Evolutionary conservation across 2,888 invertebrate genomes (phyloP).

Genomic region (Luffia ferchaultella): DNA sequence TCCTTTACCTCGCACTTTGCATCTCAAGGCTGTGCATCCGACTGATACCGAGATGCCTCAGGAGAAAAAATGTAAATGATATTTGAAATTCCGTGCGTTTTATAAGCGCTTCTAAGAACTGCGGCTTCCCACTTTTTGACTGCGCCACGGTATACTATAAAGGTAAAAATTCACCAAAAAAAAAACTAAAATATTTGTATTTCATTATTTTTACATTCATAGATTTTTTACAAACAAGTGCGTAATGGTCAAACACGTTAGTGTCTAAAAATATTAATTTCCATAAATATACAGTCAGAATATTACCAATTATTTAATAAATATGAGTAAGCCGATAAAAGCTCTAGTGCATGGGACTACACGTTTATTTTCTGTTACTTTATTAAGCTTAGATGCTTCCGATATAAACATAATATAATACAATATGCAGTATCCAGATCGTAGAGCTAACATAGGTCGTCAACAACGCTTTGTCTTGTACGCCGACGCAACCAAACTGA

Average conservation of each 20-base stretch:
- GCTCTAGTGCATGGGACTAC: too few species aligned
- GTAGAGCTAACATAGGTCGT: conserved; percentile 29
- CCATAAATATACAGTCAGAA: too few species aligned
- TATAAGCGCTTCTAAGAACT: conserved; percentile 27
- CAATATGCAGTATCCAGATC: not conserved
- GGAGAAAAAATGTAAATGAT: conserved; percentile 57
- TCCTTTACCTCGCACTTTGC: conserved; percentile 56
- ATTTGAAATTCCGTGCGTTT: conserved; percentile 62
- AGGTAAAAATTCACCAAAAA: too few species aligned
- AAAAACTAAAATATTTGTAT: too few species aligned
- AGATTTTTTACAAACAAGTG: too few species aligned
- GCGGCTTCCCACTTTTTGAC: not conserved
- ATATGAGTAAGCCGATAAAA: too few species aligned
- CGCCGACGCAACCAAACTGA: conserved; percentile 50
- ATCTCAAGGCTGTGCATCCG: conserved; percentile 62
- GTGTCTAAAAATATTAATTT: too few species aligned
- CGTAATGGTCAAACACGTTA: too few species aligned
- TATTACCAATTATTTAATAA: too few species aligned
- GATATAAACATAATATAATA: not conserved
- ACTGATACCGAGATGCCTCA: conserved; percentile 54
- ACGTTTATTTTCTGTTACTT: not conserved
- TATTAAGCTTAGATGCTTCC: not conserved
- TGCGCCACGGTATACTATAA: not conserved
- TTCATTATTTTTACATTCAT: too few species aligned
- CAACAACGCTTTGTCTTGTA: conserved; percentile 57